Conservation (phyloP, 2,797 vertebrate species). For the Esox masquinongy region DNA sequence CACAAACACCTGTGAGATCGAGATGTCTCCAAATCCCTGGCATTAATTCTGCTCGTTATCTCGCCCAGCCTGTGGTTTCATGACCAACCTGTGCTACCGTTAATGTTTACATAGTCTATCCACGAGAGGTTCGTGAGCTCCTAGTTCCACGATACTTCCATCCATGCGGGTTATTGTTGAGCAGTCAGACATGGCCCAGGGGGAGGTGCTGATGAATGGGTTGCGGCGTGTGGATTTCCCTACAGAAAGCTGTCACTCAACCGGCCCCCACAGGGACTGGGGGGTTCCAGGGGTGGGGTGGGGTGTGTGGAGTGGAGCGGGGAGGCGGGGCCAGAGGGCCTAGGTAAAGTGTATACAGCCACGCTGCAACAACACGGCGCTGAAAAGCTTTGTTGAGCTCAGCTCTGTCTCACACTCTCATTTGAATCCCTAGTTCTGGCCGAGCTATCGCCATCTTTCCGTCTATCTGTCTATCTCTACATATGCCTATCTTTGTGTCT, state of each 20-base stretch:
- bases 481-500: not conserved
- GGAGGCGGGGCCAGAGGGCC: not conserved
- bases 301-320: slow-evolving; percentile 4
- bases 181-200: slow-evolving; percentile 48
- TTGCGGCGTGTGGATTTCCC: slow-evolving; percentile 58
- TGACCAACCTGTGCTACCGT: too few relatives aligned
- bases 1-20: too few relatives aligned
- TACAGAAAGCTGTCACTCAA: slow-evolving; percentile 67
- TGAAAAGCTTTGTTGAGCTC: slow-evolving; percentile 12
- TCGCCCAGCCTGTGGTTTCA: too few relatives aligned
- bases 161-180: slow-evolving; percentile 17
- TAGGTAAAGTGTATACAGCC: slow-evolving; percentile 4
- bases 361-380: not conserved
- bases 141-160: not conserved
- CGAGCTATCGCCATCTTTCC: not conserved
- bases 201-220: slow-evolving; percentile 53
- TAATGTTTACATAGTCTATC: too few relatives aligned
- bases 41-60: too few relatives aligned
- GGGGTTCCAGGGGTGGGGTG: slow-evolving; percentile 26
- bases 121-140: too few relatives aligned
- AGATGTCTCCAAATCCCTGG: too few relatives aligned
- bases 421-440: not conserved
- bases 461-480: not conserved
- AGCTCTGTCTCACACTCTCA: slow-evolving; percentile 1
- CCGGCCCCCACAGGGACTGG: slow-evolving; percentile 38